Percentiles rank a stretch among this genome's conserved stretches.
Evolutionary conservation across 2,113 vertebrate species (phyloP).

Genomic region (Sturnus vulgaris): DNA sequence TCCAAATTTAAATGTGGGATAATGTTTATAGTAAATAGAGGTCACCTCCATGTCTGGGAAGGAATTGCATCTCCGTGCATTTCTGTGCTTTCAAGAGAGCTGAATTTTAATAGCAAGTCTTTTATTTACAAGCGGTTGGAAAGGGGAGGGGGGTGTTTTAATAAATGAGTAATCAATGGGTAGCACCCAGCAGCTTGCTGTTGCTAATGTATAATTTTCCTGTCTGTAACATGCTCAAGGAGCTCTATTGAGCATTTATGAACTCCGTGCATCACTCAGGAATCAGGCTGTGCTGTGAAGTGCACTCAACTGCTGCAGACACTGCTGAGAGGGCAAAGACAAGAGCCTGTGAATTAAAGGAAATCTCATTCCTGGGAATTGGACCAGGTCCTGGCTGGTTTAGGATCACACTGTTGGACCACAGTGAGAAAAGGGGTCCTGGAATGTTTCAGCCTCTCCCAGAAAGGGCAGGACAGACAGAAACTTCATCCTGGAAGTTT

Average conservation of each 20-base stretch:
- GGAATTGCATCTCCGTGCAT: background rate
- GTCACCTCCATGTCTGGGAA: background rate
- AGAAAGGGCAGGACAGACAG: background rate
- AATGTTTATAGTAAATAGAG: conserved; percentile 7
- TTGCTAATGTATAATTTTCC: background rate
- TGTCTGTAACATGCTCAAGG: background rate
- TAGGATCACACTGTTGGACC: background rate
- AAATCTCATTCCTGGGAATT: background rate
- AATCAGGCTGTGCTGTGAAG: background rate
- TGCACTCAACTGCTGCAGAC: background rate
- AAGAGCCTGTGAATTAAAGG: background rate
- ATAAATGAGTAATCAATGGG: conserved; percentile 4
- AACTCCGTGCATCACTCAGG: background rate
- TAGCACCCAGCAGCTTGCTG: background rate
- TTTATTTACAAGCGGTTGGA: background rate
- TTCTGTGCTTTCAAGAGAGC: background rate
- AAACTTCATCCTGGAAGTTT: background rate
- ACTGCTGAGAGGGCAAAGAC: background rate
- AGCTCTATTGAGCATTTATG: background rate
- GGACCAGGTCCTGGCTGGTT: background rate
- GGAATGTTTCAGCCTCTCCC: background rate
- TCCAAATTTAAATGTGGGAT: conserved; percentile 19
- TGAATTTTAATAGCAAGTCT: background rate
- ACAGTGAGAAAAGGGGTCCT: background rate
- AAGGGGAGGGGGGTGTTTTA: background rate